Conservation (phyloP, 1,140 invertebrate species). For the Augochlora pura region DNA sequence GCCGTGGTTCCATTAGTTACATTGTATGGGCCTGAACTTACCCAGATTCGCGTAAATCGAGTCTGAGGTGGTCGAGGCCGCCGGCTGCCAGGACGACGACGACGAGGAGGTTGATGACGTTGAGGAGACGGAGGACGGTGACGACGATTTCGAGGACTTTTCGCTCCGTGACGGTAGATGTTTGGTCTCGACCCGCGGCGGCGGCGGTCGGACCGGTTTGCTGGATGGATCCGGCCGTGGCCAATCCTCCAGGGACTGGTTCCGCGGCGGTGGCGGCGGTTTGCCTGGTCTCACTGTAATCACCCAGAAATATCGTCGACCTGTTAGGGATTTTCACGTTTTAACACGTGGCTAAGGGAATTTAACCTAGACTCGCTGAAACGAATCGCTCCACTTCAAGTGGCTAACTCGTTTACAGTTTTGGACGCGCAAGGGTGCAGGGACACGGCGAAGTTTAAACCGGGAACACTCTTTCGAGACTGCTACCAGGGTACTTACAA, state of each 20-base stretch:
- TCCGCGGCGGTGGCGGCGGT: conserved; percentile 83
- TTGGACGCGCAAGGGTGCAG: too few relatives aligned
- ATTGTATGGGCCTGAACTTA: conserved; percentile 81
- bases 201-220: conserved; percentile 86
- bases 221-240: conserved; percentile 67
- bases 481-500: too few relatives aligned
- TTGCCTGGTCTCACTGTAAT: conserved; percentile 81
- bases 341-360: background rate
- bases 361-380: background rate
- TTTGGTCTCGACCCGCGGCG: conserved; percentile 86
- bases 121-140: conserved; percentile 71
- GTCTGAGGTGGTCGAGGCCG: conserved; percentile 81
- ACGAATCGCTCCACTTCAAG: too few relatives aligned
- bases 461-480: too few relatives aligned
- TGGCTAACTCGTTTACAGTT: too few relatives aligned
- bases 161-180: conserved; percentile 65
- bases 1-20: conserved; percentile 74
- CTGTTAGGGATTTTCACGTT: background rate
- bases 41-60: conserved; percentile 90
- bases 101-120: conserved; percentile 71
- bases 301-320: background rate
- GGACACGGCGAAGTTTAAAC: too few relatives aligned
- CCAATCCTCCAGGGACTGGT: conserved; percentile 81
- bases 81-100: conserved; percentile 76
- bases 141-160: conserved; percentile 68